phyloP scores from a whole-genome alignment of 2,113 vertebrate species.

The Rhagologus leucostigma region DNA sequence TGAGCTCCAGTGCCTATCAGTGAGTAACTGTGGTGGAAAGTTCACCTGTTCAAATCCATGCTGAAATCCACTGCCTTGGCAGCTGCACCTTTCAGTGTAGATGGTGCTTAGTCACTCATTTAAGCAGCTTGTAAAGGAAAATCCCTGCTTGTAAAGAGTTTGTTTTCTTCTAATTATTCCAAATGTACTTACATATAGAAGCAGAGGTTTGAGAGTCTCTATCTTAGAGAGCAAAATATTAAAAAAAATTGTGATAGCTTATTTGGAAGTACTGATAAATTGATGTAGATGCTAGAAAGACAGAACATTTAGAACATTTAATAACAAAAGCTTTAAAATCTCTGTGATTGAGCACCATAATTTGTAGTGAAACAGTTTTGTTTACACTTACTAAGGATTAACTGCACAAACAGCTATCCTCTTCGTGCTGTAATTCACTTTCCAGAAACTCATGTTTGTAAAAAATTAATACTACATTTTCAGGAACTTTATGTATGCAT shows the following conservation, averaged over 20 bases:
- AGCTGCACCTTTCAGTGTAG: not conserved
- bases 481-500: not conserved
- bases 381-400: not conserved
- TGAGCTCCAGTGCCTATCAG: constrained; percentile 69
- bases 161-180: not conserved
- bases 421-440: not conserved
- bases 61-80: not conserved
- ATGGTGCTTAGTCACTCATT: not conserved
- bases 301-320: not conserved
- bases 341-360: not conserved
- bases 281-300: not conserved
- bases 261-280: not conserved
- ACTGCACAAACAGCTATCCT: not conserved
- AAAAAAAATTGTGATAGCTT: not conserved
- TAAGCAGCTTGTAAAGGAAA: not conserved
- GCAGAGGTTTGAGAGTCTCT: not conserved
- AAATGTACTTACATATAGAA: not conserved
- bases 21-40: not conserved
- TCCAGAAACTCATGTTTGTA: not conserved
- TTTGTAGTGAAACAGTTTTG: not conserved
- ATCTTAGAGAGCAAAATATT: not conserved
- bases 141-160: not conserved
- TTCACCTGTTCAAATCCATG: not conserved
- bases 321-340: not conserved
- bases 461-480: not conserved